Evolutionary conservation across 2,888 invertebrate species (phyloP), one percentile per base, ranked within the genome.

Genomic region (Ceratothoa steindachneri): DNA sequence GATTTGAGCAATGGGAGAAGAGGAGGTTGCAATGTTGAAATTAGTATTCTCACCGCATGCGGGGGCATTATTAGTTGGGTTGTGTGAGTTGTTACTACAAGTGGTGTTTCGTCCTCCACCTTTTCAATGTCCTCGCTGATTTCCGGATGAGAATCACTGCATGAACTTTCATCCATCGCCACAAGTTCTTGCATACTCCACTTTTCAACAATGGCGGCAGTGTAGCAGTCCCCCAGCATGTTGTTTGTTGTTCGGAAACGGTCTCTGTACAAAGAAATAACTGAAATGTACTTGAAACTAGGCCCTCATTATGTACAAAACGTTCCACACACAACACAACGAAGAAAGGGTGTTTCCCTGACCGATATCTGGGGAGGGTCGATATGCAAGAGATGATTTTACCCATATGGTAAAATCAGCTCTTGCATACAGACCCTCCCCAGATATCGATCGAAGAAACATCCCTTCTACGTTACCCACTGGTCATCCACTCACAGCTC

Each of bases 241-340:
- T 94, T 94, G 84, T 93, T 93, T 0, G 93, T 92, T 0, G 93
- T 93, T 72, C 93, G 87, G 82, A 93, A 90, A 30, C 93, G 89
- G 84, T 93, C 93, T 41, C 93, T 93, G 84, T 28, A 69, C 65
- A 30, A 67, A 31, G n/a, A n/a, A n/a, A n/a, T n/a, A n/a, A n/a
- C n/a, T n/a, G n/a, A n/a, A n/a, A n/a, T n/a, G n/a, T n/a, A n/a
- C n/a, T n/a, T n/a, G n/a, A n/a, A n/a, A n/a, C n/a, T n/a, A n/a
- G n/a, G n/a, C n/a, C n/a, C n/a, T n/a, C n/a, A n/a, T n/a, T n/a
- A n/a, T n/a, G n/a, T n/a, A n/a, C n/a, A n/a, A n/a, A n/a, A n/a
- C n/a, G n/a, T n/a, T n/a, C n/a, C n/a, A n/a, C n/a, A n/a, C n/a
- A n/a, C n/a, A n/a, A n/a, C n/a, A n/a, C n/a, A n/a, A n/a, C n/a